phyloP scores from a whole-genome alignment of 1,140 invertebrate genomes.

The Bombus turneri region DNA sequence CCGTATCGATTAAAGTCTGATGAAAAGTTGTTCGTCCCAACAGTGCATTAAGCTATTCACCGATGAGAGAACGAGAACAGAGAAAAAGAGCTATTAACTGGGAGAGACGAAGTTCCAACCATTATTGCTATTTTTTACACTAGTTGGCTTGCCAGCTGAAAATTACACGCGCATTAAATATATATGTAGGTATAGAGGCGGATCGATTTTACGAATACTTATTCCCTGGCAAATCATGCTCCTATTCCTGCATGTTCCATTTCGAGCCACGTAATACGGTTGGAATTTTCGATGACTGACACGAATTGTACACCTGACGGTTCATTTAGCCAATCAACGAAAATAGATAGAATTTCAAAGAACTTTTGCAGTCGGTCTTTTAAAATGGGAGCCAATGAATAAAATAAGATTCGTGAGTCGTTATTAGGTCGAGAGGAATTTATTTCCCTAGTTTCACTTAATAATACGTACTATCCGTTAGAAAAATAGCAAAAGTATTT shows the following conservation, averaged over 20 bases:
- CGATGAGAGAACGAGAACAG: background rate
- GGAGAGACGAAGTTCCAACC: conserved; percentile 60
- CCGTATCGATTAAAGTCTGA: background rate
- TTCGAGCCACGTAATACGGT: conserved; percentile 37
- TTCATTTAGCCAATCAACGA: background rate
- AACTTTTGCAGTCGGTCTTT: background rate
- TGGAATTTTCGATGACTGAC: conserved; percentile 49
- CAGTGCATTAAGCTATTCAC: background rate
- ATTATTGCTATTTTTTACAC: conserved; percentile 67
- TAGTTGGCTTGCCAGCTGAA: conserved; percentile 50
- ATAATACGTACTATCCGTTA: background rate
- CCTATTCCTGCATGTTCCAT: conserved; percentile 23
- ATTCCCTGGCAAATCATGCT: conserved; percentile 32
- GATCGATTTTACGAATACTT: background rate
- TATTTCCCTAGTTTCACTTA: background rate
- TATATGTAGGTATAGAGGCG: background rate
- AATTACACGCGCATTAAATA: conserved; percentile 50
- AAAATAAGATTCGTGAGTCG: background rate
- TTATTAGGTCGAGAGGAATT: background rate
- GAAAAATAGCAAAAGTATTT: background rate
- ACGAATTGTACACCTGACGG: conserved; percentile 16
- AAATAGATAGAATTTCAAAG: background rate
- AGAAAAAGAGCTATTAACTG: background rate
- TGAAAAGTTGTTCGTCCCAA: background rate
- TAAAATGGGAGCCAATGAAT: background rate